Percentiles rank a stretch among this genome's conserved stretches.
phyloP scores from a whole-genome alignment of 2,888 invertebrate genomes.

The Melipona beecheii region DNA sequence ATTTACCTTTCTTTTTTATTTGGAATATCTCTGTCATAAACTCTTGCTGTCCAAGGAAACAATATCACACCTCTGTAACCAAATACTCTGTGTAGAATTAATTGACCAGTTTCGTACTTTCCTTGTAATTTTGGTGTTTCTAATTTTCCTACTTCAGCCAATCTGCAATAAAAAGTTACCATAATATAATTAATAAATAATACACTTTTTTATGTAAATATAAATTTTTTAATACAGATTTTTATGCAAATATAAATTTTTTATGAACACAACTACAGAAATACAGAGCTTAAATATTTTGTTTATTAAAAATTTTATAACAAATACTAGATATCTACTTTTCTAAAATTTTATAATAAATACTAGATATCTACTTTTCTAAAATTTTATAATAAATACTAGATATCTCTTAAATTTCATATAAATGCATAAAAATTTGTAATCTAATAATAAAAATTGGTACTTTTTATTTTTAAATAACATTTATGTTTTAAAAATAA shows the following conservation, averaged over 20 bases:
- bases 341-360: not conserved
- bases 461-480: not conserved
- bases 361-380: too few relatives aligned
- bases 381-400: not conserved
- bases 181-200: not conserved
- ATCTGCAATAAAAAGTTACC: conserved; percentile 85
- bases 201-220: not conserved
- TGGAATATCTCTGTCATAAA: conserved; percentile 96
- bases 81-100: conserved; percentile 98
- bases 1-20: conserved; percentile 87
- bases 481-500: not conserved
- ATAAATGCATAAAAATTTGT: too few relatives aligned
- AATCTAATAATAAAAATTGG: not conserved
- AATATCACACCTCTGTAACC: conserved; percentile 98
- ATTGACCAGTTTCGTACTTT: conserved; percentile 97
- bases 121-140: conserved; percentile 94
- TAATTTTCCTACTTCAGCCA: conserved; percentile 97
- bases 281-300: not conserved
- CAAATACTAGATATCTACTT: too few relatives aligned
- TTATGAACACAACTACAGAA: not conserved
- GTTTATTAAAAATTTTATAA: too few relatives aligned
- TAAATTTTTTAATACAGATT: too few relatives aligned
- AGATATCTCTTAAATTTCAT: too few relatives aligned
- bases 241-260: not conserved
- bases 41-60: conserved; percentile 98